These are phyloP conservation scores for Acanthurus tractus DNA, from an alignment of 2,797 vertebrate genomes.

Conservation along the genomic window DNA sequence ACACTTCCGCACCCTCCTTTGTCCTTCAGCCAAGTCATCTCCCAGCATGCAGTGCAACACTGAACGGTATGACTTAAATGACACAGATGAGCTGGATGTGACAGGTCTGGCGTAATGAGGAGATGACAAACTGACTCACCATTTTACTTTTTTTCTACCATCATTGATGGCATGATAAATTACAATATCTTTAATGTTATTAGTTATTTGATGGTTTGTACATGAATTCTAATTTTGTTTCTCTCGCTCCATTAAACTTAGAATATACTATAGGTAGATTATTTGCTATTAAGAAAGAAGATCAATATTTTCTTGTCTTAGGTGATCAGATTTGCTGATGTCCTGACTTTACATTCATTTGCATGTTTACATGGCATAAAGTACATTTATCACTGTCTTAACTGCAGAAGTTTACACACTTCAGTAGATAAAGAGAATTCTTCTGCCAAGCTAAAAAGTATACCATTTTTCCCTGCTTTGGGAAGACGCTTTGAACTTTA, in stretches of 20 bases:
- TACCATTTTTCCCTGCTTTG: background rate
- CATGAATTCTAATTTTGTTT: background rate
- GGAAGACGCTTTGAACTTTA: background rate
- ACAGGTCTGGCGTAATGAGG: slow-evolving; percentile 58
- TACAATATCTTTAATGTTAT: background rate
- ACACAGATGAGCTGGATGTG: slow-evolving; percentile 60
- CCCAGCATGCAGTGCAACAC: slow-evolving; percentile 71
- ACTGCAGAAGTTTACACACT: background rate
- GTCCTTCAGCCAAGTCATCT: slow-evolving; percentile 62
- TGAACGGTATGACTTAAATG: slow-evolving; percentile 74
- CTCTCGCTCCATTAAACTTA: background rate
- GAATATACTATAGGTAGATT: slow-evolving; percentile 3
- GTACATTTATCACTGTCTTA: background rate
- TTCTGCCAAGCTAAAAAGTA: background rate
- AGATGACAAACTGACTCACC: background rate
- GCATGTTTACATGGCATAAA: background rate
- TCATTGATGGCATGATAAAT: slow-evolving; percentile 14
- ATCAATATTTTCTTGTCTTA: background rate
- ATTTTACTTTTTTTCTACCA: background rate
- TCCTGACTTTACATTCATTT: slow-evolving; percentile 1
- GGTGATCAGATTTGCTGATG: background rate
- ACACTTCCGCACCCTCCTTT: slow-evolving; percentile 81
- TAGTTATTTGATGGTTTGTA: slow-evolving; percentile 14
- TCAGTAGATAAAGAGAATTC: slow-evolving; percentile 4
- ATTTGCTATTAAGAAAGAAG: background rate